These are phyloP conservation scores for Decapterus maruadsi DNA, from an alignment of 2,797 vertebrate genomes.

Conservation along the genomic window DNA sequence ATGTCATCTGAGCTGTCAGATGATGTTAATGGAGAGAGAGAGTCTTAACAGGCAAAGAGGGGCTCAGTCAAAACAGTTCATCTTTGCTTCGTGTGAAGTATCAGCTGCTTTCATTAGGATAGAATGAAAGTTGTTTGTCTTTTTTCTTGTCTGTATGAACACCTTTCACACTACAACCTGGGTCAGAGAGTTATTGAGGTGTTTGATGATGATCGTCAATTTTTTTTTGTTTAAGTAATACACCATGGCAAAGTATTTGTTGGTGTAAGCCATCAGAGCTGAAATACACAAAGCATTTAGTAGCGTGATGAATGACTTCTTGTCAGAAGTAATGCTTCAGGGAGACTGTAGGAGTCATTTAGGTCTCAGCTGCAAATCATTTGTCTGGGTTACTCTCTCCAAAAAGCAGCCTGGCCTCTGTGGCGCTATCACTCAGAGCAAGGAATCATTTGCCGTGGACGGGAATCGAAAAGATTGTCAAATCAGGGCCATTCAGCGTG, in stretches of 20 bases:
- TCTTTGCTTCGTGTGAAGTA: slow-evolving; percentile 11
- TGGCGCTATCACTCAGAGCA: slow-evolving; percentile 23
- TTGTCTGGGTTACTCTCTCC: slow-evolving; percentile 41
- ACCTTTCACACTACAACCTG: slow-evolving; percentile 4
- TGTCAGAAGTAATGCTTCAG: slow-evolving; percentile 43
- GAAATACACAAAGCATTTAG: slow-evolving; percentile 41
- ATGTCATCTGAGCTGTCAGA: slow-evolving; percentile 32
- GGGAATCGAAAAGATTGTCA: slow-evolving; percentile 31
- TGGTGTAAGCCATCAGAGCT: slow-evolving; percentile 9
- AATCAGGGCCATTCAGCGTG: neutral
- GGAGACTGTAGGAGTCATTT: slow-evolving; percentile 48
- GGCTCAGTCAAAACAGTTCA: slow-evolving; percentile 17
- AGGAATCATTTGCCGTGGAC: slow-evolving; percentile 10
- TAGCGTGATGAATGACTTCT: slow-evolving; percentile 45
- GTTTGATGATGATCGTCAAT: slow-evolving; percentile 3
- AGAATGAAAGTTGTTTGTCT: slow-evolving; percentile 2
- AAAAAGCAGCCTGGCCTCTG: slow-evolving; percentile 27
- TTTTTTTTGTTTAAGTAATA: slow-evolving; percentile 26
- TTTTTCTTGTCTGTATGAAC: neutral
- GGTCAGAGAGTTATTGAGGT: slow-evolving; percentile 9
- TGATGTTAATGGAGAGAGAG: neutral
- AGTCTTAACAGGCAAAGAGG: slow-evolving; percentile 4
- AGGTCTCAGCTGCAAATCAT: slow-evolving; percentile 46
- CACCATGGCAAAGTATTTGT: slow-evolving; percentile 23
- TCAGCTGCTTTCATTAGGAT: slow-evolving; percentile 13